A percentile compares a stretch with the other conserved stretches of the same genome.
These are phyloP conservation scores for Montipora cactus DNA, from an alignment of 64 coral and sea anemone genomes.

Conservation along the genomic window DNA sequence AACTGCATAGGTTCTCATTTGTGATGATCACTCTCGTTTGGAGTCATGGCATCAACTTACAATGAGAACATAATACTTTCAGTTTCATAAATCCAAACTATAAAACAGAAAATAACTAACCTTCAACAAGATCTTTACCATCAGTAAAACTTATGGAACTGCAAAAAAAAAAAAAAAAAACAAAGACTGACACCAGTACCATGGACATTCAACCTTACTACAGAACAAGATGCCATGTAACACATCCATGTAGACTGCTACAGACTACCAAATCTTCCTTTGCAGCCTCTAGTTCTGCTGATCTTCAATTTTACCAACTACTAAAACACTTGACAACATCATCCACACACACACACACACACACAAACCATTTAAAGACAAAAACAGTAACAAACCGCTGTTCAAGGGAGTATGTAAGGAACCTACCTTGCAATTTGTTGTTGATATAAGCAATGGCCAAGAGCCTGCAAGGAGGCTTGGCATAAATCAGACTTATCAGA, in stretches of 20 bases:
- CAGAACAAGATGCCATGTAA: background rate
- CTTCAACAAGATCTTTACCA: constrained; percentile 53
- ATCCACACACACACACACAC: too few relatives aligned
- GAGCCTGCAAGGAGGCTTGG: constrained; percentile 93
- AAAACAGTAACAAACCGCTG: too few relatives aligned
- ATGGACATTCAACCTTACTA: too few relatives aligned
- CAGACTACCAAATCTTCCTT: too few relatives aligned
- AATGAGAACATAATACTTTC: too few relatives aligned
- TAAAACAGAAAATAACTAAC: background rate
- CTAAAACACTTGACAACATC: too few relatives aligned
- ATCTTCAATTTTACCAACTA: too few relatives aligned
- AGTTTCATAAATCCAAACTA: background rate
- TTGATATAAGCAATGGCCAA: constrained; percentile 95
- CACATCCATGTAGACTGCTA: background rate
- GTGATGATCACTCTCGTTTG: too few relatives aligned
- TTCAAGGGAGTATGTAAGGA: background rate
- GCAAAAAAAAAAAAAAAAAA: background rate
- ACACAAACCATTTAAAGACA: too few relatives aligned
- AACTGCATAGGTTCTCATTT: too few relatives aligned
- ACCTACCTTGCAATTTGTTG: constrained; percentile 88
- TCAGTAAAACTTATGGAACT: constrained; percentile 31
- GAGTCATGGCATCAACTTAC: too few relatives aligned
- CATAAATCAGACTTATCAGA: constrained; percentile 74
- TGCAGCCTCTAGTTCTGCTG: too few relatives aligned
- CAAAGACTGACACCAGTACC: background rate